Percentiles rank a stretch among this genome's conserved stretches.
Evolutionary conservation across 2,797 vertebrate genomes (phyloP).

Genomic region (Urophycis tenuis): DNA sequence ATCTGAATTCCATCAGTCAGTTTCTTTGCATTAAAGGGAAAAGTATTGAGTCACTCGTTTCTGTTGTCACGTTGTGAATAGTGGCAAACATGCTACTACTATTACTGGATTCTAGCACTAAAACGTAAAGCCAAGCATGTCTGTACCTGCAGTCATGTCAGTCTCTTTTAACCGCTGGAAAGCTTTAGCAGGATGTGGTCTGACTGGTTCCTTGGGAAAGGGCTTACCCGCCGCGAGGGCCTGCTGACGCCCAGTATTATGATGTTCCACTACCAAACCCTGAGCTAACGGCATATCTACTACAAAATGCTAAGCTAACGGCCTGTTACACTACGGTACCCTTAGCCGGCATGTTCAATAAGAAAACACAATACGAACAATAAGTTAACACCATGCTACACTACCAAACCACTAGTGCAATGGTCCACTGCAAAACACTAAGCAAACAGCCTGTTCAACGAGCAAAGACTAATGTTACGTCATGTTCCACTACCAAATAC

Average conservation of each 20-base stretch:
- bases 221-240: background rate
- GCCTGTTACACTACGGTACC: too few species aligned
- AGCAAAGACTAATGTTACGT: too few species aligned
- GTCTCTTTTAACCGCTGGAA: background rate
- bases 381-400: too few species aligned
- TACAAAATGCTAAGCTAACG: background rate
- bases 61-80: background rate
- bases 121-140: background rate
- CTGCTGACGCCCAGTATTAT: background rate
- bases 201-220: background rate
- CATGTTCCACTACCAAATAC: too few species aligned
- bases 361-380: too few species aligned
- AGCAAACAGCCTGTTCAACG: too few species aligned
- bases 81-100: background rate
- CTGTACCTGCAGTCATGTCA: background rate
- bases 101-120: background rate
- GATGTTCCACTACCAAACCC: background rate
- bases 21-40: background rate
- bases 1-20: background rate
- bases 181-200: background rate
- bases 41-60: background rate
- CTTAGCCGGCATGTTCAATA: too few species aligned
- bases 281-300: background rate
- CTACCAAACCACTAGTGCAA: too few species aligned
- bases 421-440: too few species aligned